Conservation (phyloP, 2,888 invertebrate genomes). For the Sminthurides aquaticus region DNA sequence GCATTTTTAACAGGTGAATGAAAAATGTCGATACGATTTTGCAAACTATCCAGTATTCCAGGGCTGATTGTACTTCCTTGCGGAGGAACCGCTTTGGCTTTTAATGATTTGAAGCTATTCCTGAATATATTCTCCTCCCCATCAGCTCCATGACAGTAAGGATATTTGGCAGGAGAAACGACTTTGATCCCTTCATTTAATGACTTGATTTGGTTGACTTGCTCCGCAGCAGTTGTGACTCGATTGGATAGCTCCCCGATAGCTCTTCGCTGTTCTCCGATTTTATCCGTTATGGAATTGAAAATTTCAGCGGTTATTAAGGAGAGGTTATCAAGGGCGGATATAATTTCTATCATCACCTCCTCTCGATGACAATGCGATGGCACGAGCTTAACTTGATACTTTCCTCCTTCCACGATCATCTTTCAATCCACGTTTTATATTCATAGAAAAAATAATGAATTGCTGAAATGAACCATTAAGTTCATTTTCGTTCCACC, state of each 20-base stretch:
- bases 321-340: constrained; percentile 36
- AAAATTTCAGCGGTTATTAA: constrained; percentile 39
- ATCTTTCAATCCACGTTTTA: no score
- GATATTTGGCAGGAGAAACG: constrained; percentile 41
- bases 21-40: background rate
- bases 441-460: no score
- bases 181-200: constrained; percentile 36
- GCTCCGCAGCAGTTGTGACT: constrained; percentile 27
- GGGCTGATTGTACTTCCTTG: constrained; percentile 11
- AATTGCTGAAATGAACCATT: background rate
- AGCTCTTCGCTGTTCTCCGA: constrained; percentile 29
- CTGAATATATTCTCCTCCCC: constrained; percentile 11
- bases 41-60: constrained; percentile 1
- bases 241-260: constrained; percentile 22
- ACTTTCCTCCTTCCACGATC: constrained; percentile 37
- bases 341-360: constrained; percentile 38
- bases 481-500: no score
- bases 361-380: constrained; percentile 37
- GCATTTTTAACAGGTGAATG: constrained; percentile 33
- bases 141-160: constrained; percentile 19
- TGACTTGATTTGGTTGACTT: constrained; percentile 30
- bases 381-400: constrained; percentile 36
- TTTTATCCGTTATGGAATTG: constrained; percentile 27
- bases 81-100: constrained; percentile 13
- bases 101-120: constrained; percentile 12